Evolutionary conservation across 64 coral and sea anemone genomes (phyloP).

Genomic region (Hydrozoanthus tunicans): DNA sequence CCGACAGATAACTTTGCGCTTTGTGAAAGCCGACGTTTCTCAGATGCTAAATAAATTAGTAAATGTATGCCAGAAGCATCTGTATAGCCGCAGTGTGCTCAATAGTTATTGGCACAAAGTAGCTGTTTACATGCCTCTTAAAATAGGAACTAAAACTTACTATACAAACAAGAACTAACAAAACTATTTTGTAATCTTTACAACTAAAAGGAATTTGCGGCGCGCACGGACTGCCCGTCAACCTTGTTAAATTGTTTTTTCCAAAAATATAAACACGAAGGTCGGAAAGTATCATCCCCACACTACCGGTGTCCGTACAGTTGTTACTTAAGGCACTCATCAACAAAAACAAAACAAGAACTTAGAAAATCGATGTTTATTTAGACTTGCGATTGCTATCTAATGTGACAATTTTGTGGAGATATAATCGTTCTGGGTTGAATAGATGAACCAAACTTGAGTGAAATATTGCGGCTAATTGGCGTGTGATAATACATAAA

Average conservation of each 20-base stretch:
- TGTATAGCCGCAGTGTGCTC: neutral
- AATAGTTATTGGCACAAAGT: slow-evolving; percentile 7
- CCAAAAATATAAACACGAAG: slow-evolving; percentile 39
- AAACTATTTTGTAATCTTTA: neutral
- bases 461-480: slow-evolving; percentile 16
- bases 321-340: neutral
- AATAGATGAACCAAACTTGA: neutral
- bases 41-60: slow-evolving; percentile 57
- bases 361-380: neutral
- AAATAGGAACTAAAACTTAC: neutral
- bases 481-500: neutral
- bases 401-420: slow-evolving; percentile 5
- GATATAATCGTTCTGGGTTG: neutral
- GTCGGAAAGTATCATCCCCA: neutral
- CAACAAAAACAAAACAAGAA: neutral
- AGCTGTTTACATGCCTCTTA: slow-evolving; percentile 14
- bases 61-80: slow-evolving; percentile 13
- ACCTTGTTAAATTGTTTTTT: slow-evolving; percentile 35
- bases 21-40: slow-evolving; percentile 47
- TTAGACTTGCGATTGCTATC: neutral
- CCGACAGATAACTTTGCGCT: slow-evolving; percentile 44
- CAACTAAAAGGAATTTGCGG: slow-evolving; percentile 18
- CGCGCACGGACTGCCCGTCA: neutral
- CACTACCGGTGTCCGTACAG: neutral
- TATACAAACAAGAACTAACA: neutral